Evolutionary conservation across 1,140 invertebrate species (phyloP), one percentile per base, ranked within the genome.

Genomic region (Brachionus manjavacas): DNA sequence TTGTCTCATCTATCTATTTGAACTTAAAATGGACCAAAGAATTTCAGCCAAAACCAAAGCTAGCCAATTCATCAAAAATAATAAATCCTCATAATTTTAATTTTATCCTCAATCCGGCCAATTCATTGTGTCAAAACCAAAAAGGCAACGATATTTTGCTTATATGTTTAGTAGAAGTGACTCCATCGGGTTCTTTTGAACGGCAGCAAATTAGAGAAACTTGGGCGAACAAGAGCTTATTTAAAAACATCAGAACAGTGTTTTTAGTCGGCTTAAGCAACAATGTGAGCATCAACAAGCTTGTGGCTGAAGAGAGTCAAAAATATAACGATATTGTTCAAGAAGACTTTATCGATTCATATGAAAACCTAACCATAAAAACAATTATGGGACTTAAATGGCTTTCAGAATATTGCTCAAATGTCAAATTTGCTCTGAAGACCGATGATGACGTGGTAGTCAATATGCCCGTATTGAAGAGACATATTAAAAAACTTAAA

Each of bases 301-400:
- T 25, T 16, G 1, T 74, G 9, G 11, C 16, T 20, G 31, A 84
- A 3, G 86, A 86, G 55, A 84, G 52, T 41, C 12, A 79, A 20
- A 70, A 46, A 16, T 85, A 86, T 28, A 68, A 81, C 6, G 86
- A 86, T 64, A 85, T 86, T 52, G 66, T 86, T 28, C 86, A 86
- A 74, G 85, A 85, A 66, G 80, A 86, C 76, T 86, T 86, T 46
- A 4, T 84, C 3, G 86, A 86, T 72, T 70, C 84, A 0, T 85
- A 86, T 41, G 23, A 52, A n/a, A 86, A 86, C 72, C 74, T 85
- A 14, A 85, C 86, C 11, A 35, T 83, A 14, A 86, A 86, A 83
- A 81, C 78, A 14, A 76, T 86, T 14, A 86, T 86, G 85, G 86
- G 79, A 11, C 84, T 85, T 14, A 85, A 85, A 68, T 86, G 86